Percentiles rank a stretch among this genome's conserved stretches.
phyloP scores from a whole-genome alignment of 1,140 invertebrate species.

The Polyergus mexicanus region DNA sequence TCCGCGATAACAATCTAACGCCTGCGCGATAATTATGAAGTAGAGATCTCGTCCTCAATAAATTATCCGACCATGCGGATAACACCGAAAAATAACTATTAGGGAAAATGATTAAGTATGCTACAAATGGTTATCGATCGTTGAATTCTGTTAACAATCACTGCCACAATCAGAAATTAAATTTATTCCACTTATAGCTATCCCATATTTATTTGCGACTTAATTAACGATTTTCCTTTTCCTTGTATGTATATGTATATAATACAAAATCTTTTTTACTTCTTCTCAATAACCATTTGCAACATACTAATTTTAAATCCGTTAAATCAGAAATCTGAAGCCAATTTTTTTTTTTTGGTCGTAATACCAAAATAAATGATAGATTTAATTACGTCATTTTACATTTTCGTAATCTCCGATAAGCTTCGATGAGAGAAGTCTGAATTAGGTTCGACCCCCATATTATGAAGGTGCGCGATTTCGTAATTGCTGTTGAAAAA shows the following conservation, averaged over 20 bases:
- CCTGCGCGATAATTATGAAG: background rate
- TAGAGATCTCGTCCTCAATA: background rate
- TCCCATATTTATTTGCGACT: too few relatives aligned
- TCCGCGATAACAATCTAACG: constrained; percentile 30
- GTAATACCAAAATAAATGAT: background rate
- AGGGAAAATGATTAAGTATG: too few relatives aligned
- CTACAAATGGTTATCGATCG: too few relatives aligned
- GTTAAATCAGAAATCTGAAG: too few relatives aligned
- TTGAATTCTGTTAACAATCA: too few relatives aligned
- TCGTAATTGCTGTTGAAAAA: constrained; percentile 52
- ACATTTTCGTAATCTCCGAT: background rate
- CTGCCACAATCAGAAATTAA: too few relatives aligned
- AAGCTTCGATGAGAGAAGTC: background rate
- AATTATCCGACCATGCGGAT: background rate
- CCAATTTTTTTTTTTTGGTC: background rate
- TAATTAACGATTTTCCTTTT: too few relatives aligned
- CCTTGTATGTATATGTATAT: too few relatives aligned
- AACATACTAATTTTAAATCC: too few relatives aligned
- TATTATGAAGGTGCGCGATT: constrained; percentile 24
- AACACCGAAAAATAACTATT: constrained; percentile 8
- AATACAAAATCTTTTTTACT: too few relatives aligned
- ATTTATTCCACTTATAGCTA: too few relatives aligned
- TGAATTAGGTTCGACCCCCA: constrained; percentile 8
- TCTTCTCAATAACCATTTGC: too few relatives aligned
- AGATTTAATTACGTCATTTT: background rate